Evolutionary conservation across 2,888 invertebrate genomes (phyloP).

Genomic region (Papilio elwesi): DNA sequence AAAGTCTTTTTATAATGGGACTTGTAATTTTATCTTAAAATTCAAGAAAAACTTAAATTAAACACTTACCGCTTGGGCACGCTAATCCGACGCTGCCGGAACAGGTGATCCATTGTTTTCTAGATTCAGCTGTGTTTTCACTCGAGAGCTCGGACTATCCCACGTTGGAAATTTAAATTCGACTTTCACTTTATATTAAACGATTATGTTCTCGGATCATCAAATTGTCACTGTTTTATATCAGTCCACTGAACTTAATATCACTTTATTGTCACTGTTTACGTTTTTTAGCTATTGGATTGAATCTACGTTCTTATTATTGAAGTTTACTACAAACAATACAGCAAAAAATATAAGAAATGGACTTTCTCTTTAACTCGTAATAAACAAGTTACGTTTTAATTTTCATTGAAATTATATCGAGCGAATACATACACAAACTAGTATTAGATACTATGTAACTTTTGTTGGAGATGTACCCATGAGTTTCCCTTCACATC

Average conservation of each 20-base stretch:
- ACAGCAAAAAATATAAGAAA: background rate
- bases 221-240: slow-evolving; percentile 42
- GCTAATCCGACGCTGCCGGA: slow-evolving; percentile 79
- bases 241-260: background rate
- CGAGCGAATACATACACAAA: background rate
- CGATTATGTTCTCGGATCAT: slow-evolving; percentile 43
- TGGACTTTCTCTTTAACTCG: background rate
- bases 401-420: background rate
- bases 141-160: slow-evolving; percentile 63
- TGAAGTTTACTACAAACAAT: background rate
- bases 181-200: slow-evolving; percentile 78
- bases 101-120: slow-evolving; percentile 80
- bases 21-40: background rate
- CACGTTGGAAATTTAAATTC: slow-evolving; percentile 66
- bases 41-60: slow-evolving; percentile 31
- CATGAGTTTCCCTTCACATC: no score
- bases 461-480: background rate
- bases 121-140: slow-evolving; percentile 55
- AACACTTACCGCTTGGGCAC: slow-evolving; percentile 76
- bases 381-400: background rate
- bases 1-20: background rate
- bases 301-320: background rate
- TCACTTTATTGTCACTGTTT: slow-evolving; percentile 17
- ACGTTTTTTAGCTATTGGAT: background rate
- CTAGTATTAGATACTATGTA: background rate